Conservation (phyloP, 2,888 invertebrate species). For the Dascillus cervinus region DNA sequence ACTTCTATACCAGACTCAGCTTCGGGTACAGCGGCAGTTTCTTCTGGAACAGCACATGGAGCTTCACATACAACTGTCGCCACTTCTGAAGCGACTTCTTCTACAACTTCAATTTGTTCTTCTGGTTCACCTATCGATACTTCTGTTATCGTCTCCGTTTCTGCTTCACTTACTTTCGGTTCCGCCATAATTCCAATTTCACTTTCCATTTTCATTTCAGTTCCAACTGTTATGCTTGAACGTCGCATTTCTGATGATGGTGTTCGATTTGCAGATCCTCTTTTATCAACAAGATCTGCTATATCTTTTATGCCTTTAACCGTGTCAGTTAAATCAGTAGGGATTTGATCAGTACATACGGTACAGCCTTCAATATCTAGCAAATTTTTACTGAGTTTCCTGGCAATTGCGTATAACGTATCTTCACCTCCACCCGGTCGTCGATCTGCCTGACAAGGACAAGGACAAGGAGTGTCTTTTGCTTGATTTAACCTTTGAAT, state of each 20-base stretch:
- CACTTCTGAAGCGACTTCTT: too few relatives aligned
- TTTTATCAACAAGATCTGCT: conserved; percentile 27
- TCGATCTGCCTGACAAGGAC: not conserved
- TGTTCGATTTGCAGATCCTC: not conserved
- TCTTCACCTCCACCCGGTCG: conserved; percentile 3
- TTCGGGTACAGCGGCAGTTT: not conserved
- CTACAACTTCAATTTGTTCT: not conserved
- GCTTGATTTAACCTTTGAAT: conserved; percentile 23
- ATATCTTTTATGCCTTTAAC: conserved; percentile 32
- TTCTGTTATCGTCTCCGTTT: not conserved
- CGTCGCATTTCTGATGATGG: not conserved
- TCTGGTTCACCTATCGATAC: not conserved
- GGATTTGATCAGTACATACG: conserved; percentile 19
- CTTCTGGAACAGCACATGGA: not conserved
- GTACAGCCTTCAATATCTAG: conserved; percentile 10
- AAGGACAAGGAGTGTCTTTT: too few relatives aligned
- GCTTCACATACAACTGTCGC: not conserved
- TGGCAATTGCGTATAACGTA: conserved; percentile 29
- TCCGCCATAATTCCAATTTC: not conserved
- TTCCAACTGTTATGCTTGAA: conserved; percentile 1
- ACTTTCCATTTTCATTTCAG: not conserved
- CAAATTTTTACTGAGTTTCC: conserved; percentile 30
- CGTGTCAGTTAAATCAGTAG: conserved; percentile 30
- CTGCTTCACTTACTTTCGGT: not conserved
- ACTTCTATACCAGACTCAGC: not conserved